Evolutionary conservation across 2,113 vertebrate species (phyloP).

Genomic region (Azemiops feae): DNA sequence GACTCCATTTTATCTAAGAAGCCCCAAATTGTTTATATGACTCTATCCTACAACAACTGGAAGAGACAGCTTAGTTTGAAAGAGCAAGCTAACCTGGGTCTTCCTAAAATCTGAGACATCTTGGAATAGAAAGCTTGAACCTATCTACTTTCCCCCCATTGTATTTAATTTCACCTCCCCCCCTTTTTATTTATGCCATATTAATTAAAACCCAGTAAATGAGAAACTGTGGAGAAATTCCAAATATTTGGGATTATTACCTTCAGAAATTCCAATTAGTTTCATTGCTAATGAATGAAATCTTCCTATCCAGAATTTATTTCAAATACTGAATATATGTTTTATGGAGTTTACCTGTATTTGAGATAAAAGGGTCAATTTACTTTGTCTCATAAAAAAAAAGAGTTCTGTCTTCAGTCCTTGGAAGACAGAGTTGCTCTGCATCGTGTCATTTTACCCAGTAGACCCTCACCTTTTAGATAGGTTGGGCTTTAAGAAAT

Average conservation of each 20-base stretch:
- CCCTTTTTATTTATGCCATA: background rate
- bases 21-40: background rate
- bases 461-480: background rate
- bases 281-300: background rate
- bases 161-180: background rate
- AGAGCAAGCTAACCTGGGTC: background rate
- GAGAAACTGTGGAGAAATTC: background rate
- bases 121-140: background rate
- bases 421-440: background rate
- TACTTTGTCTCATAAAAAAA: background rate
- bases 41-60: background rate
- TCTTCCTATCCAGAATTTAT: background rate
- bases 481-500: background rate
- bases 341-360: background rate
- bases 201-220: background rate
- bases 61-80: background rate
- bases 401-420: background rate
- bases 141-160: background rate
- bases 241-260: background rate
- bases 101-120: background rate
- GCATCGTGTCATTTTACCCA: background rate
- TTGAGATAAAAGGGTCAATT: background rate
- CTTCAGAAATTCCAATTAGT: background rate
- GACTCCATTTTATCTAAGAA: background rate
- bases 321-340: background rate